phyloP scores from a whole-genome alignment of 2,113 vertebrate genomes.

The Paralichthys olivaceus region DNA sequence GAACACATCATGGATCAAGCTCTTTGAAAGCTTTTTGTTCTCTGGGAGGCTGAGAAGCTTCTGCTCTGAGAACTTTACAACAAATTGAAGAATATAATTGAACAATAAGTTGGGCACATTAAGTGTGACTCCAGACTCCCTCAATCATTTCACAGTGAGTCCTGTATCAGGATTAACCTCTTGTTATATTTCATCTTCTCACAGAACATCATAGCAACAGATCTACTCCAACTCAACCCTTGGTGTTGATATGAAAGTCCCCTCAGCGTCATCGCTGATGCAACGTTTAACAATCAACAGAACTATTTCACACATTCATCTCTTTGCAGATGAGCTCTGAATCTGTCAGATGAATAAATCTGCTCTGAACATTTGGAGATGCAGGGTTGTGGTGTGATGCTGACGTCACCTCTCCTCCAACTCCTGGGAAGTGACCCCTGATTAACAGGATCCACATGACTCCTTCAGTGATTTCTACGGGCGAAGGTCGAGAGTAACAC shows the following conservation, averaged over 20 bases:
- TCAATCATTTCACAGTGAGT: not conserved
- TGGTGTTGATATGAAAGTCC: not conserved
- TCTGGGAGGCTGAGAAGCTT: no score
- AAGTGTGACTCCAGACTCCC: not conserved
- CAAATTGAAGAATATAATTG: no score
- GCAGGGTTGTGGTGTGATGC: not conserved
- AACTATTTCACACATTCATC: not conserved
- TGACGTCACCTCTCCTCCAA: not conserved
- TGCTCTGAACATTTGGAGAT: not conserved
- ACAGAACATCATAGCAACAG: not conserved
- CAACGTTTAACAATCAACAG: not conserved
- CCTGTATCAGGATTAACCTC: not conserved
- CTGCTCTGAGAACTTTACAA: no score
- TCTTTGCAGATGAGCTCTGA: not conserved
- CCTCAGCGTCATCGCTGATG: not conserved
- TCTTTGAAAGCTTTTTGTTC: no score
- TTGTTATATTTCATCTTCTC: not conserved
- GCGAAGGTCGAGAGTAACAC: not conserved
- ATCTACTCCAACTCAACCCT: not conserved
- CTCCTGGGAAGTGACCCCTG: constrained; percentile 5
- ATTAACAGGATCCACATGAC: constrained; percentile 42
- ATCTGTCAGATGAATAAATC: not conserved
- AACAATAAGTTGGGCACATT: not conserved
- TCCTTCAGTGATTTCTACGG: not conserved
- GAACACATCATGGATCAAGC: no score